Evolutionary conservation across 2,888 invertebrate species (phyloP), one percentile per base, ranked within the genome.

Genomic region (Aethes cnicana): DNA sequence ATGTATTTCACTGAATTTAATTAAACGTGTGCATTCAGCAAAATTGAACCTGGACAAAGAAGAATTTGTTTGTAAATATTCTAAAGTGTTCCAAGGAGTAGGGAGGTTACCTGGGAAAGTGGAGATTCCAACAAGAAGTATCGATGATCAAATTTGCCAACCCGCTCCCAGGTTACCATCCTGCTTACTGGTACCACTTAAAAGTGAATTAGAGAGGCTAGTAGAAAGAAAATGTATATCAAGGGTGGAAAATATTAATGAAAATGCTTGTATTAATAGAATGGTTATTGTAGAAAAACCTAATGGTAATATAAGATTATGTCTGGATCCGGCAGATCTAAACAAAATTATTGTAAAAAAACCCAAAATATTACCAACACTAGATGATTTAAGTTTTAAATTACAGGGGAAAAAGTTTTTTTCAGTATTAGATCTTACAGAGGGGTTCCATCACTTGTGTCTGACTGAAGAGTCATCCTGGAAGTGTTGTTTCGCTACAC

Each of bases 261-360:
- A 48, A n/a, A 54, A 55, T 53, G 52, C 56, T 5, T 56, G 48
- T 58, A 23, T 62, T 1, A 57, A 56, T 23, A 55, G 54, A 37
- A 36, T 57, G 8, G 52, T 57, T 3, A 16, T 54, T 2, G 52
- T 57, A 14, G 54, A 54, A 16, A 54, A 42, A 30, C 46, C 52
- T 14, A 54, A 57, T 17, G 21, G 28, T 6, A 50, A 32, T 6
- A 14, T 54, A 11, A 47, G 50, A 14, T 25, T 53, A 7, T 55
- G 47, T 5, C 14, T 54, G 6, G 39, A 23, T 7, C 54, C 58
- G 2, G 35, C 48, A 4, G 57, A 59, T 16, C 32, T 55, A 25
- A 59, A 59, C 48, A 56, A 57, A 30, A 14, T 25, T 26, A 56
- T 57, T 46, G 47, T 59, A 12, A 57, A 44, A 28, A 57, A 58